These are phyloP conservation scores for Hestina assimilis DNA, from an alignment of 1,140 invertebrate species.

Conservation along the genomic window DNA sequence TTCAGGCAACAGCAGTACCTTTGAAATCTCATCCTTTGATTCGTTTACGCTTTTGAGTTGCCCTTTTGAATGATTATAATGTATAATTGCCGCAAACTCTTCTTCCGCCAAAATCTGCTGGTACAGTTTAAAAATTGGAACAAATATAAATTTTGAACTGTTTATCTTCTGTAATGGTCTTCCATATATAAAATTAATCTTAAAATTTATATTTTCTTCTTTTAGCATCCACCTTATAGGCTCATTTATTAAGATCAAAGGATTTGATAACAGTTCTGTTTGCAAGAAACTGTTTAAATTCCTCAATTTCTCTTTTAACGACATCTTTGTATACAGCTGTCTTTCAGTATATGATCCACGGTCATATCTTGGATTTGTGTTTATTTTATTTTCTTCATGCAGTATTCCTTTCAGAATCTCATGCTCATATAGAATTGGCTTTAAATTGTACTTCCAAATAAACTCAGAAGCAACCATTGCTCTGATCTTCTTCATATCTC, in stretches of 20 bases:
- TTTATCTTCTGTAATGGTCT: constrained; percentile 60
- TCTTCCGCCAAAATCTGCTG: constrained; percentile 66
- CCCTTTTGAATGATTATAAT: constrained; percentile 35
- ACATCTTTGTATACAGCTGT: constrained; percentile 68
- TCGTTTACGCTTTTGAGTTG: constrained; percentile 30
- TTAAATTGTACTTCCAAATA: constrained; percentile 76
- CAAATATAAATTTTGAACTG: constrained; percentile 74
- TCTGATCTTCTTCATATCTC: constrained; percentile 72
- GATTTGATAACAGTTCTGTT: constrained; percentile 56
- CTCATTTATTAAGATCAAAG: constrained; percentile 57
- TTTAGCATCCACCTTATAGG: constrained; percentile 47
- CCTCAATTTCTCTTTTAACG: constrained; percentile 69
- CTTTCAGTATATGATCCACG: constrained; percentile 77
- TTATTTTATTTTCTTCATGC: constrained; percentile 68
- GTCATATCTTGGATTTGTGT: constrained; percentile 71
- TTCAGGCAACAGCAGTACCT: constrained; percentile 45
- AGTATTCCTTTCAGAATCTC: constrained; percentile 66
- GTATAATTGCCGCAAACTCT: constrained; percentile 56
- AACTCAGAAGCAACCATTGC: constrained; percentile 72
- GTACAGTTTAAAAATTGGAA: constrained; percentile 69
- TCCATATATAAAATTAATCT: constrained; percentile 58
- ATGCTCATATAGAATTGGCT: constrained; percentile 56
- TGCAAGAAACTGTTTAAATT: constrained; percentile 58
- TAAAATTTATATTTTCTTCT: constrained; percentile 36
- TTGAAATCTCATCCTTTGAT: constrained; percentile 37